A percentile compares a stretch with the other conserved stretches of the same genome.
phyloP scores from a whole-genome alignment of 2,797 vertebrate species.

The Pachyuromys duprasi region DNA sequence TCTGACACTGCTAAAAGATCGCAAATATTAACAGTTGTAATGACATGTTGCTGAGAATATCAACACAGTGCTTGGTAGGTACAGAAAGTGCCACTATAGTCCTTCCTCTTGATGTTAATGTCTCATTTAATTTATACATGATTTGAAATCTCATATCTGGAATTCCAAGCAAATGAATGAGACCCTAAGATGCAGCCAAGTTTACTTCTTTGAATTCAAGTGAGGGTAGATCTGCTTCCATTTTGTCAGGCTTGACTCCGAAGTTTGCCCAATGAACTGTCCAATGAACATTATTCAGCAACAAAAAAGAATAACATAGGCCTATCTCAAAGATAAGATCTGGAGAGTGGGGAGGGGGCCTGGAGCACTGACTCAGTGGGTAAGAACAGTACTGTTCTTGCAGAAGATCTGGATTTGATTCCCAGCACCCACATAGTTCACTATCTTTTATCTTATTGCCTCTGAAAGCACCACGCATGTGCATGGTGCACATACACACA shows the following conservation, averaged over 20 bases:
- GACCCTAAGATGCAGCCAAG: neutral
- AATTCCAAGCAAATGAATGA: neutral
- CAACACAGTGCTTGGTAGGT: neutral
- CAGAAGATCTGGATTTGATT: neutral
- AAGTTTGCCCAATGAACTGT: neutral
- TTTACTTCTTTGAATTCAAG: neutral
- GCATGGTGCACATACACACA: neutral
- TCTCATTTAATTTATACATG: constrained; percentile 28
- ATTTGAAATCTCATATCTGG: neutral
- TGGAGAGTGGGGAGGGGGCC: neutral
- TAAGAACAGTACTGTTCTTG: neutral
- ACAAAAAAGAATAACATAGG: neutral
- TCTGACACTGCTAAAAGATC: constrained; percentile 5
- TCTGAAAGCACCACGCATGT: too few species aligned
- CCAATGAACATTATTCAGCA: neutral
- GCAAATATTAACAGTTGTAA: neutral
- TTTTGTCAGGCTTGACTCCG: neutral
- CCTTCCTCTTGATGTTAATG: neutral
- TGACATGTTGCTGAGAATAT: neutral
- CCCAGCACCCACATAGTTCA: neutral
- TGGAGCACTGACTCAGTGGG: neutral
- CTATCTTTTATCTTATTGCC: neutral
- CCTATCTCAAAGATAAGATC: neutral
- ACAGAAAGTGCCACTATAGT: neutral
- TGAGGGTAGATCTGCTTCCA: neutral